These are phyloP conservation scores for Eumerus sabulonum DNA, from an alignment of 2,888 invertebrate genomes.

Conservation along the genomic window DNA sequence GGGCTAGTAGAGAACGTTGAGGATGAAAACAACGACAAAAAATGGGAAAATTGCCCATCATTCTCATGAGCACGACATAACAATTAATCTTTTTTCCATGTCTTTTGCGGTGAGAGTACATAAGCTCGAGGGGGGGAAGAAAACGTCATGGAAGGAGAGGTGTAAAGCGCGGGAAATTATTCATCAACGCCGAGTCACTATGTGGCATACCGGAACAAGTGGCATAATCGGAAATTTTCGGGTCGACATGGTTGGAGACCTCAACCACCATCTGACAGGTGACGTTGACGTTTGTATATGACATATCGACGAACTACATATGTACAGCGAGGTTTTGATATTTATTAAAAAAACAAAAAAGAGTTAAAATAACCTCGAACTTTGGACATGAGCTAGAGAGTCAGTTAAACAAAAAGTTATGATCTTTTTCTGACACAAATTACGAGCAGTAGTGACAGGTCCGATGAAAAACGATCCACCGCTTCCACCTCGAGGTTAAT, in stretches of 20 bases:
- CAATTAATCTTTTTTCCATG: constrained; percentile 56
- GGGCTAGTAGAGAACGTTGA: constrained; percentile 6
- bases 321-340: too few species aligned
- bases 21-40: constrained; percentile 8
- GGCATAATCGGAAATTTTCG: constrained; percentile 41
- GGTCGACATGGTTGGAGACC: constrained; percentile 6
- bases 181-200: constrained; percentile 27
- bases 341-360: too few species aligned
- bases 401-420: too few species aligned
- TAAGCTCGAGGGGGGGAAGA: constrained; percentile 9
- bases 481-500: too few species aligned
- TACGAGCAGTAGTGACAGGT: too few species aligned
- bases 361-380: too few species aligned
- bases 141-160: constrained; percentile 27
- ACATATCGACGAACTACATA: too few species aligned
- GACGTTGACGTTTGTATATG: too few species aligned
- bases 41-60: constrained; percentile 64
- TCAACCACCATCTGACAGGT: too few species aligned
- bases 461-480: too few species aligned
- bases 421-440: too few species aligned
- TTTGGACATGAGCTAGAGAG: too few species aligned
- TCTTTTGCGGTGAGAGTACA: constrained; percentile 19
- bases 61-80: constrained; percentile 60
- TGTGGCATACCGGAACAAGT: constrained; percentile 25
- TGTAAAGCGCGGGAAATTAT: constrained; percentile 48